Percentiles rank a stretch among this genome's conserved stretches.
These are phyloP conservation scores for Dasypogon diadema DNA, from an alignment of 2,888 invertebrate genomes.

Conservation along the genomic window DNA sequence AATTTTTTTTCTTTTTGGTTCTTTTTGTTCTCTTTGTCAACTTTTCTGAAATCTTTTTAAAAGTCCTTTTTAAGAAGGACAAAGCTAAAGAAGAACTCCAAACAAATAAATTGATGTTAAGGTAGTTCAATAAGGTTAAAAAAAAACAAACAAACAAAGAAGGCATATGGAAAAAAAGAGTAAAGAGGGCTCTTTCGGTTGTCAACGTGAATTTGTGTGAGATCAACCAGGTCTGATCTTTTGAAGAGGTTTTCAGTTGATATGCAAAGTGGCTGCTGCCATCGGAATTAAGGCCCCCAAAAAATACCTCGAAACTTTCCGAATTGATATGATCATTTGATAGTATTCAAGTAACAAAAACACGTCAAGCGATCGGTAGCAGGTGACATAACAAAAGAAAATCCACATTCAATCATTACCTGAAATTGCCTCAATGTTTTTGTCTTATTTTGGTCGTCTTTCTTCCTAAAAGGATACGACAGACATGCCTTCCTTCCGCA, in stretches of 20 bases:
- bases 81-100: constrained; percentile 45
- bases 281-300: constrained; percentile 17
- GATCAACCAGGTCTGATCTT: constrained; percentile 32
- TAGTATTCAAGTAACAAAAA: constrained; percentile 40
- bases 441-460: neutral
- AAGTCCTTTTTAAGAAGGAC: constrained; percentile 44
- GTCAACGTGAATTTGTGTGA: constrained; percentile 47
- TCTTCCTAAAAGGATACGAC: constrained; percentile 12
- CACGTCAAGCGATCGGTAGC: constrained; percentile 28
- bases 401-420: constrained; percentile 43
- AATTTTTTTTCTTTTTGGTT: neutral
- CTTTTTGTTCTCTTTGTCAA: constrained; percentile 42
- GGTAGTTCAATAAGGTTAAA: constrained; percentile 16
- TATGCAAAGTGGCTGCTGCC: constrained; percentile 49
- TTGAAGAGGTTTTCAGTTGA: constrained; percentile 34
- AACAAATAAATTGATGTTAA: constrained; percentile 51
- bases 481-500: constrained; percentile 22
- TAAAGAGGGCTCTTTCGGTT: constrained; percentile 30
- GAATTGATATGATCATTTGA: constrained; percentile 38
- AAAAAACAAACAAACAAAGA: constrained; percentile 9
- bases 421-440: neutral
- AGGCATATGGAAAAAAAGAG: constrained; percentile 22
- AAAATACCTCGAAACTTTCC: neutral
- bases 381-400: constrained; percentile 51
- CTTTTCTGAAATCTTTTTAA: constrained; percentile 46